A percentile compares a stretch with the other conserved stretches of the same genome.
Evolutionary conservation across 2,113 vertebrate genomes (phyloP).

Genomic region (Dascyllus trimaculatus): DNA sequence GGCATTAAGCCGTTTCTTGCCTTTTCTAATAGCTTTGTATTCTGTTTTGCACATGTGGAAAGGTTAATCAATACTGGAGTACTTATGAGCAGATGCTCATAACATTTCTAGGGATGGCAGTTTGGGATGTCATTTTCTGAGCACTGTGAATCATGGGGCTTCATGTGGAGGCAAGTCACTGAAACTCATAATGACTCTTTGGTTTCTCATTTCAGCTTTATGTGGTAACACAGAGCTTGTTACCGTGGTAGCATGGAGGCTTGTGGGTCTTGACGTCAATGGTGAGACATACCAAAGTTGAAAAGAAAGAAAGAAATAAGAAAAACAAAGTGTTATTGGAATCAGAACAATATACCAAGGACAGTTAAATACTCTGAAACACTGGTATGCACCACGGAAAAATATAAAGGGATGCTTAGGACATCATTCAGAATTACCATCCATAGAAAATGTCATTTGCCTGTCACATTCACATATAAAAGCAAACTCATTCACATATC

Average conservation of each 20-base stretch:
- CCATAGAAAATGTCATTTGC: too few relatives aligned
- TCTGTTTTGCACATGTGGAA: background rate
- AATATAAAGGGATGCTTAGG: too few relatives aligned
- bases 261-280: conserved; percentile 28
- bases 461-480: too few relatives aligned
- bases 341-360: conserved; percentile 1
- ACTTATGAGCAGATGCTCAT: background rate
- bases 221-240: conserved; percentile 18
- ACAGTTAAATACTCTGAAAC: background rate
- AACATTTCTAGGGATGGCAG: background rate
- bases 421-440: too few relatives aligned
- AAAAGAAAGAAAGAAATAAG: background rate
- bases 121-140: conserved; percentile 11
- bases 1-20: background rate
- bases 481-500: too few relatives aligned
- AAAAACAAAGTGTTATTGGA: conserved; percentile 17
- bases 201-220: conserved; percentile 39
- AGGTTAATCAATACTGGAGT: conserved; percentile 3
- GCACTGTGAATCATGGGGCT: conserved; percentile 5
- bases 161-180: conserved; percentile 2
- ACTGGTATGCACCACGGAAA: background rate
- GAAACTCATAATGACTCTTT: conserved; percentile 26
- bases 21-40: background rate
- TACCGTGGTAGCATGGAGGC: conserved; percentile 26
- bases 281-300: conserved; percentile 7